phyloP scores from a whole-genome alignment of 1,140 invertebrate species.

The Atta cephalotes region DNA sequence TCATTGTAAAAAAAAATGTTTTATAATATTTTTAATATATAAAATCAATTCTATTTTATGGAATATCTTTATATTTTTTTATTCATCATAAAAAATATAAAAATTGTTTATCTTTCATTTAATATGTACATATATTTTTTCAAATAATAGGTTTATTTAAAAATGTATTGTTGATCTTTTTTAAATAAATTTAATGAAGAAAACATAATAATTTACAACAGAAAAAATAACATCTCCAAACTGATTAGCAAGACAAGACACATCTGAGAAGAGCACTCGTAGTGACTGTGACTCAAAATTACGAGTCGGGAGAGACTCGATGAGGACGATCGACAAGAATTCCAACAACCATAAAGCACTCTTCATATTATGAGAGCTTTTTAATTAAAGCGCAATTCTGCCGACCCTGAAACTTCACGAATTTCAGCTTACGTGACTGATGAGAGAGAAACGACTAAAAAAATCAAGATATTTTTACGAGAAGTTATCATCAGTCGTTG shows the following conservation, averaged over 20 bases:
- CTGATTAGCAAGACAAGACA: constrained; percentile 35
- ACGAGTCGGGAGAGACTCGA: background rate
- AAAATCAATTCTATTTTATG: background rate
- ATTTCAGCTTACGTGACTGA: constrained; percentile 41
- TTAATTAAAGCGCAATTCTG: constrained; percentile 49
- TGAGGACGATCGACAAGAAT: constrained; percentile 37
- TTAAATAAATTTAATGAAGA: constrained; percentile 14
- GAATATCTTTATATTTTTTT: background rate
- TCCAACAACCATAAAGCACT: constrained; percentile 15
- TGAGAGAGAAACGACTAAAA: background rate
- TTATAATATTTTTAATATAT: background rate
- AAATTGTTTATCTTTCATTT: background rate
- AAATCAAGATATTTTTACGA: constrained; percentile 47
- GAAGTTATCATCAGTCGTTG: constrained; percentile 26
- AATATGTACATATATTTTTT: background rate
- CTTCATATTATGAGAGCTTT: constrained; percentile 42
- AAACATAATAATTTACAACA: constrained; percentile 3
- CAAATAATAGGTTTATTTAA: background rate
- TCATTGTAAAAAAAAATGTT: background rate
- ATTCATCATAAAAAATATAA: background rate
- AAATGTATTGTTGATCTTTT: background rate
- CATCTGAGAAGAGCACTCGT: constrained; percentile 11
- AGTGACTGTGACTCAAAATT: constrained; percentile 37
- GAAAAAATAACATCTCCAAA: constrained; percentile 20
- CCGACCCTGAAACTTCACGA: background rate